Percentiles rank a stretch among this genome's conserved stretches.
Conservation (phyloP, 1,140 invertebrate species). For the Pseudobourletiella spinata region DNA sequence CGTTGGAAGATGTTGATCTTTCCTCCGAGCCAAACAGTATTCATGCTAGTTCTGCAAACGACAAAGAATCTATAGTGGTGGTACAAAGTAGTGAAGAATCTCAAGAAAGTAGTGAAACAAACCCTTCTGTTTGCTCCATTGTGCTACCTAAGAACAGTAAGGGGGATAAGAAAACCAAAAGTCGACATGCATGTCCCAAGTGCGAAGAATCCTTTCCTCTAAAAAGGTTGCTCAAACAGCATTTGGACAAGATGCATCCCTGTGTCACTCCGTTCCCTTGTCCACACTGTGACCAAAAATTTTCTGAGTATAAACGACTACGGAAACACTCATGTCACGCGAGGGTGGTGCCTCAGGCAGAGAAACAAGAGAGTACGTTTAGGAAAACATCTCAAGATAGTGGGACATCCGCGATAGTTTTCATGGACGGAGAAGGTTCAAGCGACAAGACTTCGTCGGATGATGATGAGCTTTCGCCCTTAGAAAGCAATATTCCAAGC, state of each 20-base stretch:
- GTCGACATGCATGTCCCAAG: conserved; percentile 7
- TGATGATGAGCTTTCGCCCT: conserved; percentile 11
- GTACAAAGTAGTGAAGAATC: neutral
- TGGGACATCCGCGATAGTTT: too few relatives aligned
- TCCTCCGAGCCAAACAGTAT: neutral
- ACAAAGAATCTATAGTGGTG: neutral
- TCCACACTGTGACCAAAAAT: conserved; percentile 10
- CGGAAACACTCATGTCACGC: conserved; percentile 6
- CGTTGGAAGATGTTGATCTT: neutral
- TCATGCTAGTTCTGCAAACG: neutral
- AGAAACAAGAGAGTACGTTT: neutral
- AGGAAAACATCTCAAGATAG: too few relatives aligned
- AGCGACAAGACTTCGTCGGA: neutral
- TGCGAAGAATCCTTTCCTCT: conserved; percentile 14
- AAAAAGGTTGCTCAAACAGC: conserved; percentile 17
- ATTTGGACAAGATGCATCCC: conserved; percentile 16
- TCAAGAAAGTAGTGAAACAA: neutral
- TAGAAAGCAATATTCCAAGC: too few relatives aligned
- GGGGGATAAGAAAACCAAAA: neutral
- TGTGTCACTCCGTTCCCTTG: neutral
- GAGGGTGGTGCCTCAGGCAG: too few relatives aligned
- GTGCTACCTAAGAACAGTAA: neutral
- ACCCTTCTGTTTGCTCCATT: neutral
- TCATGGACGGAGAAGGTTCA: neutral
- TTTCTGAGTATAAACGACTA: conserved; percentile 8